Evolutionary conservation across 2,888 invertebrate species (phyloP).

Genomic region (Melinopterus prodromus): DNA sequence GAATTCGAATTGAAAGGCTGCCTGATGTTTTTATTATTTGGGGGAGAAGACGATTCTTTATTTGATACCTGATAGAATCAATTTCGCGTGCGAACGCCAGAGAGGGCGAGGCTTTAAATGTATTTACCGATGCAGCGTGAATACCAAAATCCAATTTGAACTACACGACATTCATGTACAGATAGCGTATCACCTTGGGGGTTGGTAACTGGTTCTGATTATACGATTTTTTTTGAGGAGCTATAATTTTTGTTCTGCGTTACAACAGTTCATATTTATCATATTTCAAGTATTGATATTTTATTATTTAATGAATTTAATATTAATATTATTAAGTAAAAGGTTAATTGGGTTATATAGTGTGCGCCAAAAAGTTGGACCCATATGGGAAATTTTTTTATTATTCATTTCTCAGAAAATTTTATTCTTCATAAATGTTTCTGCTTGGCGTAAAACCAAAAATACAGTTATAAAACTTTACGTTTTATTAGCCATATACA

Average conservation of each 20-base stretch:
- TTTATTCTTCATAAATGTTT: no score
- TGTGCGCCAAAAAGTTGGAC: no score
- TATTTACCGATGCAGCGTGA: background rate
- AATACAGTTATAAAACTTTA: no score
- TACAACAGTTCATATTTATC: no score
- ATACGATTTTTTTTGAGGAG: background rate
- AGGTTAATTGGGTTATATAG: no score
- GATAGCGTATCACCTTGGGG: background rate
- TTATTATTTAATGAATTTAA: no score
- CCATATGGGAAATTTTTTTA: no score
- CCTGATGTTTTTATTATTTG: conserved; percentile 12
- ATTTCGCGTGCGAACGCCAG: conserved; percentile 7
- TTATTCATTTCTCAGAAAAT: no score
- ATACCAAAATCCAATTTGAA: background rate
- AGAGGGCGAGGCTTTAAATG: background rate
- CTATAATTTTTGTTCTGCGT: background rate
- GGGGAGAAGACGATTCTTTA: conserved; percentile 22
- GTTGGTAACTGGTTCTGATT: background rate
- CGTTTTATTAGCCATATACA: no score
- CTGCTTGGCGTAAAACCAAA: no score
- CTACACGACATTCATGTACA: background rate
- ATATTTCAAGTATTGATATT: no score
- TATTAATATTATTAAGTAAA: no score
- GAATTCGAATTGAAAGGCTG: conserved; percentile 17
- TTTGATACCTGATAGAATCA: conserved; percentile 23